Evolutionary conservation across 2,797 vertebrate genomes (phyloP), one percentile per base, ranked within the genome.

Genomic region (Phaenicophaeus curvirostris): DNA sequence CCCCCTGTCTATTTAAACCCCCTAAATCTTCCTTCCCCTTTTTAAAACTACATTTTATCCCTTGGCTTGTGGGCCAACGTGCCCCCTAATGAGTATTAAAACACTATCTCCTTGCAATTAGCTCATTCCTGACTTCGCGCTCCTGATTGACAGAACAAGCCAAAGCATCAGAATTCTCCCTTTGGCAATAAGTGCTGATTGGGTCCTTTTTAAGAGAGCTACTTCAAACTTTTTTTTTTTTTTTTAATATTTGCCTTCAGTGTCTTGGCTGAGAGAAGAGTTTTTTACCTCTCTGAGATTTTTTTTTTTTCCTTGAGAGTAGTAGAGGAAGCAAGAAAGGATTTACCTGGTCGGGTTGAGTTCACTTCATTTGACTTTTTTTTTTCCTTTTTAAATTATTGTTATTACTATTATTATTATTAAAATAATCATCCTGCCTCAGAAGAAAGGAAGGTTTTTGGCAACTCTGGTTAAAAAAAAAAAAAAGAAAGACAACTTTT

Each of bases 161-260:
- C 73, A 96, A 97, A 98, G 98, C 98, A 98, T 97, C 98, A 98
- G 97, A 98, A 98, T 98, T 98, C 94, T 97, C 98, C 98, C 98
- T 98, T 98, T 98, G 98, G 98, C 98, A 95, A 98, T 98, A 98
- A 96, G 96, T 97, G 98, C 98, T 98, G 98, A 98, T 98, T 98
- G 98, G 98, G 98, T 98, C 98, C 97, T 97, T 93, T 94, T 96
- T 97, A 97, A 96, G 95, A 94, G 93, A 98, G 97, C 96, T 86
- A 96, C 96, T 98, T 98, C 98, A 97, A 98, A 98, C 97, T 98
- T 98, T 98, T 98, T 98, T 98, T 98, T 98, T 98, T 89, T 85
- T 89, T 63, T 94, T 96, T 81, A 86, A 95, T 92, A 83, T 94
- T 96, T 95, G 78, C 85, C 95, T 97, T 93, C 69, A 83, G 93